Evolutionary conservation across 2,888 invertebrate species (phyloP).

Genomic region (Slavum lentiscoides): DNA sequence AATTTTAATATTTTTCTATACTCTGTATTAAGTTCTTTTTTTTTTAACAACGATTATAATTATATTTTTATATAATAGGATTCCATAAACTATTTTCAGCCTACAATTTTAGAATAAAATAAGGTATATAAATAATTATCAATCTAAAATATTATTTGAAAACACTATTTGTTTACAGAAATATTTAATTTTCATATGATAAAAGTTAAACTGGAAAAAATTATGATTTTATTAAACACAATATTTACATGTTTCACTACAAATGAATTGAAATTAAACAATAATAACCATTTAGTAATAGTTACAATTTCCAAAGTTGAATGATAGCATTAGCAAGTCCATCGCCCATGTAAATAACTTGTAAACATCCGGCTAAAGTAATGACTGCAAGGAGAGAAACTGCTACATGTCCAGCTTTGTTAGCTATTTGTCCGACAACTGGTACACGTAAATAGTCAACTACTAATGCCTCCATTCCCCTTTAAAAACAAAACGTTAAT

Average conservation of each 20-base stretch:
- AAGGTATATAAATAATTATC: too few relatives aligned
- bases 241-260: slow-evolving; percentile 39
- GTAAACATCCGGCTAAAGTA: slow-evolving; percentile 46
- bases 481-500: background rate
- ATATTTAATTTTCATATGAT: background rate
- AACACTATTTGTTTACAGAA: background rate
- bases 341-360: slow-evolving; percentile 41
- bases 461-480: slow-evolving; percentile 49
- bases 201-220: background rate
- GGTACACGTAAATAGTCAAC: slow-evolving; percentile 46
- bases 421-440: slow-evolving; percentile 39
- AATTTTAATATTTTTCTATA: too few relatives aligned
- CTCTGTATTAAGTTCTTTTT: too few relatives aligned
- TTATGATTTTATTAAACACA: slow-evolving; percentile 24
- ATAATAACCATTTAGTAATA: background rate
- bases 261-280: background rate
- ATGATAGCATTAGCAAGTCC: slow-evolving; percentile 38
- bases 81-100: too few relatives aligned
- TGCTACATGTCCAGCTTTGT: slow-evolving; percentile 33
- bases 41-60: too few relatives aligned
- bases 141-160: background rate
- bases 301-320: slow-evolving; percentile 45
- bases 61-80: too few relatives aligned
- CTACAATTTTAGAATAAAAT: too few relatives aligned
- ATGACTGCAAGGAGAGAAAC: slow-evolving; percentile 11